Base-by-base conservation (phyloP, 2,113 vertebrate species). In the Cynoglossus semilaevis region DNA sequence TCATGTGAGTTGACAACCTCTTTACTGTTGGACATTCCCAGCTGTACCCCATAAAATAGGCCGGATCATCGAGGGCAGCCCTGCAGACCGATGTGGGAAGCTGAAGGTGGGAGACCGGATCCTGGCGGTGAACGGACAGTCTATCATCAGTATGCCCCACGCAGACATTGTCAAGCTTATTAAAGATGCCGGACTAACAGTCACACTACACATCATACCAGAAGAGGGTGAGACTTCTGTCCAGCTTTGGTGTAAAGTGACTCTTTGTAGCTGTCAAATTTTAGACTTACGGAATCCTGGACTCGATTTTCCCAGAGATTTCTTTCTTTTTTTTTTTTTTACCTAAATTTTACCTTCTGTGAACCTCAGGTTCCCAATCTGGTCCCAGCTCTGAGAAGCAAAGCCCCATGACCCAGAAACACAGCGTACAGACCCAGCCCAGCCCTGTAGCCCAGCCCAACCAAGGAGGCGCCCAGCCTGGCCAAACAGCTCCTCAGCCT, bases 11-110 rank as follows among this genome's bases (percentile, higher is more conserved):
- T 56, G 48, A 71, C 45, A 55, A 7, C 43, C 38, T 58, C 48
- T 47, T 57, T 58, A 15, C 67, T 76, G 37, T 57, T 59, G 36
- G 49, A 44, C 53, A 5, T 63, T 72, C 80, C 58, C 57, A 97
- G 96, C 94, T 88, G 96, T 99, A 86, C 97, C 97, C 70, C 97
- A 99, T 89, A 98, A 98, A 93, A 99, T 99, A 19, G 97, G 96
- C 35, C 92, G 97, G 57, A 99, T 99, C 87, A 98, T 99, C 67
- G 96, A 98, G 81, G 95, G 95, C 78, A 99, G 97, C 62, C 97
- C 97, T 11, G 97, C 97, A 0, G 96, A 98, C 88, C 94, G 95
- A 83, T 98, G 96, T 77, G 93, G 93, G 62, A 96, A 96, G 82
- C 91, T 99, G 54, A 98, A 99, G 87, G 96, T 98, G 51, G 97